Evolutionary conservation across 2,888 invertebrate genomes (phyloP), one percentile per base, ranked within the genome.

Genomic region (Carabus problematicus): DNA sequence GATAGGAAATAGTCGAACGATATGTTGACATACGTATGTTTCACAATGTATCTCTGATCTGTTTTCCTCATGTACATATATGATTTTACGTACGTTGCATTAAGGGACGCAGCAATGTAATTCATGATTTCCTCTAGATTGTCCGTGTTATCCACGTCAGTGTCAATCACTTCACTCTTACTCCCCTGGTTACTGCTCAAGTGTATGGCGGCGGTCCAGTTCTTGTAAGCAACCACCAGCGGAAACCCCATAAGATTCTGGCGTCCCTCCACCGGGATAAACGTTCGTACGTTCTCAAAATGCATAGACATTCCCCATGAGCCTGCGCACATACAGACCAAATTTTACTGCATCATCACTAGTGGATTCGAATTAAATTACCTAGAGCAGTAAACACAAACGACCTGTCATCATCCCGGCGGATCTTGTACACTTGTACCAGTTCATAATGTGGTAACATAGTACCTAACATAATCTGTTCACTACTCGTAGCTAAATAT

Each of bases 81-180:
- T 47, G 16, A 11, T 16, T 7, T 47, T 12, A 68, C 68, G 52
- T 60, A 68, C 68, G 68, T 60, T 14, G 68, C 68, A 54, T 68
- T 68, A 0, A 68, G 16, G 0, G 61, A 52, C 29, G 40, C 54
- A 7, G 68, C 68, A 54, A 68, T 68, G n/a, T 52, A 61, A 19
- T 41, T 40, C 68, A 68, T 61, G 6, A 68, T 68, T 61, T 68
- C 68, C 8, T 29, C 14, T 4, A 68, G 29, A 52, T 68, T 61
- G 8, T 68, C 60, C 3, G 52, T 54, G 19, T 68, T 60, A 11
- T 68, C 68, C 12, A 68, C 68, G 14, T 68, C 68, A 11, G 43
- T 43, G 8, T 64, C 56, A 0, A 29, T 14, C 4, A 14, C 43
- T 19, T 18, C 29, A 45, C 14, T 55, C 42, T 43, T 43, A 11